These are phyloP conservation scores for Thalassoma bifasciatum DNA, from an alignment of 2,113 vertebrate species.

Conservation along the genomic window DNA sequence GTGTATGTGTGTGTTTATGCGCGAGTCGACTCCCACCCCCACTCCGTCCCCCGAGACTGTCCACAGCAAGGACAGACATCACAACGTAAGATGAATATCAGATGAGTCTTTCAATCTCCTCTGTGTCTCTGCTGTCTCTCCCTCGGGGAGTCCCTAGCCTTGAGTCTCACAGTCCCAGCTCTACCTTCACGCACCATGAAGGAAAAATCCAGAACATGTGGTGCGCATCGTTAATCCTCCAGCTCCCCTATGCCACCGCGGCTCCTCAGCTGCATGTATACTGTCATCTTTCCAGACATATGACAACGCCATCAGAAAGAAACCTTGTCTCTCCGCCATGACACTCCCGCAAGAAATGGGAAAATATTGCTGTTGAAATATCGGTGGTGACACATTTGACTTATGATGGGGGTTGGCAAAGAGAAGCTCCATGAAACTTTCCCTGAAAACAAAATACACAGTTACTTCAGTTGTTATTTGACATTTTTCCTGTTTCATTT, in stretches of 20 bases:
- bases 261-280: conserved; percentile 45
- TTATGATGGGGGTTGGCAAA: not conserved
- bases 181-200: conserved; percentile 72
- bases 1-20: conserved; percentile 30
- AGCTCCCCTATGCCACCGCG: conserved; percentile 42
- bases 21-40: conserved; percentile 1
- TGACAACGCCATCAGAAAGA: conserved; percentile 44
- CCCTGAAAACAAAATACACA: too few relatives aligned
- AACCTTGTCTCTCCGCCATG: conserved; percentile 34
- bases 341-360: conserved; percentile 23
- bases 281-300: conserved; percentile 54
- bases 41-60: conserved; percentile 39
- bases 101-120: conserved; percentile 75
- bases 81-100: conserved; percentile 75
- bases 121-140: conserved; percentile 73
- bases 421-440: not conserved
- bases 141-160: conserved; percentile 63
- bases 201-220: conserved; percentile 71
- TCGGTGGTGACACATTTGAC: conserved; percentile 15
- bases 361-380: conserved; percentile 31
- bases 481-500: too few relatives aligned
- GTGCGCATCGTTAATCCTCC: conserved; percentile 72
- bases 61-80: conserved; percentile 67
- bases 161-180: conserved; percentile 65
- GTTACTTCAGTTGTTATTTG: too few relatives aligned